These are phyloP conservation scores for Notamacropus eugenii DNA, from an alignment of 2,797 vertebrate genomes.

Conservation along the genomic window DNA sequence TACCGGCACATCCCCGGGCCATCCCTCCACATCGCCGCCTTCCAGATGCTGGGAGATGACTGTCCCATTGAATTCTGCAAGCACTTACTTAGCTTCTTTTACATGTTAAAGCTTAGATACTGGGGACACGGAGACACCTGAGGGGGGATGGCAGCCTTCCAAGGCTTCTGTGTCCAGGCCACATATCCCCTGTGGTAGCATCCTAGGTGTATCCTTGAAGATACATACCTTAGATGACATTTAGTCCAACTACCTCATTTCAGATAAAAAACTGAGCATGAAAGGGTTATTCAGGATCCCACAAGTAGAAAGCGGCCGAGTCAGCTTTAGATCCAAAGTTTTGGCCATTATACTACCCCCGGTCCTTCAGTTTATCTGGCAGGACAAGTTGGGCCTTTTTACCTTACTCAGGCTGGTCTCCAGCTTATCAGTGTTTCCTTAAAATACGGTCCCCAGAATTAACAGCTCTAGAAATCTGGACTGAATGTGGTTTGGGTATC, in stretches of 20 bases:
- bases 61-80: neutral
- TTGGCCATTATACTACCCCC: too few species aligned
- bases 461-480: neutral
- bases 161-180: neutral
- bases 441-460: neutral
- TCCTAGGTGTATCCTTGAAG: neutral
- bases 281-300: neutral
- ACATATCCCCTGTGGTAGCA: neutral
- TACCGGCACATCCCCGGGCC: too few species aligned
- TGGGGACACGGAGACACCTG: neutral
- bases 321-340: neutral
- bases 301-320: neutral
- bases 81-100: neutral
- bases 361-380: too few species aligned
- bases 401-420: neutral
- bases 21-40: neutral
- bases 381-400: too few species aligned
- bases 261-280: neutral
- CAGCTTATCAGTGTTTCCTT: neutral
- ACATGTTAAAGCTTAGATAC: neutral
- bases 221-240: neutral
- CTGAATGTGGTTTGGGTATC: neutral
- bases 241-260: neutral
- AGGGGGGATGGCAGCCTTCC: neutral
- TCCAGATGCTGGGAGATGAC: neutral